A percentile compares a stretch with the other conserved stretches of the same genome.
phyloP scores from a whole-genome alignment of 2,797 vertebrate species.

The Scarus forsteni region DNA sequence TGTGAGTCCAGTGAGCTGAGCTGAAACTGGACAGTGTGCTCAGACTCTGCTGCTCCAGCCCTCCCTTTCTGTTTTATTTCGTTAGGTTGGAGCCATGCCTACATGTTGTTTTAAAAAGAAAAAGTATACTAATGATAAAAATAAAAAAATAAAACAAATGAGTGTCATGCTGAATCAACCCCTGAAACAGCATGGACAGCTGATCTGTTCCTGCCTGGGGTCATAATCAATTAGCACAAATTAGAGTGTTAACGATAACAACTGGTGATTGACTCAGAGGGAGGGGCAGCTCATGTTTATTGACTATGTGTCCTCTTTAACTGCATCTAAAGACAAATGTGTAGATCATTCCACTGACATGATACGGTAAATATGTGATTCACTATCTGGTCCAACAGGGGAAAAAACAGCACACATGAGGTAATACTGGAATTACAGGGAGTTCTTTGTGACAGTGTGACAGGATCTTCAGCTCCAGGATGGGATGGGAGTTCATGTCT shows the following conservation, averaged over 20 bases:
- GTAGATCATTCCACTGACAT: neutral
- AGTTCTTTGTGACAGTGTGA: conserved; percentile 35
- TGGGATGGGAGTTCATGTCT: conserved; percentile 49
- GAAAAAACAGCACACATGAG: conserved; percentile 8
- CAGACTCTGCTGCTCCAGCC: conserved; percentile 2
- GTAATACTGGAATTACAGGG: conserved; percentile 11
- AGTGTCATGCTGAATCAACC: conserved; percentile 7
- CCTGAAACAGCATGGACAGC: conserved; percentile 20
- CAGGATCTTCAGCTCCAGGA: conserved; percentile 25
- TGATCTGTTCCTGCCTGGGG: conserved; percentile 36
- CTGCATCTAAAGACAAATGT: neutral
- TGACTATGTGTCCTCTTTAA: conserved; percentile 25
- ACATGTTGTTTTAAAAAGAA: neutral
- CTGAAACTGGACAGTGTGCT: conserved; percentile 30
- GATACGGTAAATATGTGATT: conserved; percentile 8
- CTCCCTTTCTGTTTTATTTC: conserved; percentile 11
- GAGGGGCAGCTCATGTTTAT: conserved; percentile 15
- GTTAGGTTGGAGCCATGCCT: conserved; percentile 33
- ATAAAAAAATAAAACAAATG: neutral
- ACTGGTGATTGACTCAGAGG: conserved; percentile 52
- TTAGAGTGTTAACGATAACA: conserved; percentile 52
- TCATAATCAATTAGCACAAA: conserved; percentile 52
- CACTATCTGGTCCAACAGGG: conserved; percentile 42
- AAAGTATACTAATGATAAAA: too few relatives aligned
- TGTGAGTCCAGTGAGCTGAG: conserved; percentile 30